Base-by-base conservation (phyloP, 2,113 vertebrate species). In the Solenodon paradoxus region DNA sequence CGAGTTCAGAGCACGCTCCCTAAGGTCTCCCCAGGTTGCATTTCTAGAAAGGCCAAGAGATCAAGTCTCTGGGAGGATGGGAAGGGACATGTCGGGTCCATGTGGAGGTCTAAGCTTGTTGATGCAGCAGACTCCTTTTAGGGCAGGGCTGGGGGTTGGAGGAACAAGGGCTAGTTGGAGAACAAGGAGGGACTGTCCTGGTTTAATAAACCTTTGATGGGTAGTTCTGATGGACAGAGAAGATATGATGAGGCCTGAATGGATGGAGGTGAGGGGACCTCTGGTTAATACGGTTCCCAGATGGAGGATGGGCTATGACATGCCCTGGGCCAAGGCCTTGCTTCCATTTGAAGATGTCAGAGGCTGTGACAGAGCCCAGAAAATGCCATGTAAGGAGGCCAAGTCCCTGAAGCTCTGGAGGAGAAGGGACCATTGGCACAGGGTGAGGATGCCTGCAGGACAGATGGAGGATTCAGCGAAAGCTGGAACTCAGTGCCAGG, bases 381-480 rank as follows among this genome's bases (percentile, higher is more conserved):
- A 72, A 77, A 45, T 47, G 55, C 81, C 32, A 1, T 66, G 42
- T 1, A 3, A 1, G 3, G 42, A 4, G 0, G 10, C 6, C 7
- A n/a, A 40, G 68, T 42, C 75, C 63, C 87, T 38, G 72, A 26
- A 55, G 24, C 82, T 49, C 82, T n/a, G 22, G 93, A 45, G 32
- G 42, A 42, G 40, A 55, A 69, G 64, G 78, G 83, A 9, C 0
- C 2, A 64, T 80, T 90, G 90, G 92, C 59, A 12, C 30, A 1
- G 71, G 82, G 51, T 40, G n/a, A 59, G 1, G 2, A 4, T 5
- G 7, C 9, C 40, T 10, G 16, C 55, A 22, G 59, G 79, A 84
- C 95, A 90, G 95, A 95, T 87, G 83, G 93, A 93, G 82, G 47
- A 53, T 77, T 55, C 78, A 32, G 89, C 2, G 47, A 63, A 86